These are phyloP conservation scores for Mastomys coucha DNA, from an alignment of 2,113 vertebrate species.

Conservation along the genomic window DNA sequence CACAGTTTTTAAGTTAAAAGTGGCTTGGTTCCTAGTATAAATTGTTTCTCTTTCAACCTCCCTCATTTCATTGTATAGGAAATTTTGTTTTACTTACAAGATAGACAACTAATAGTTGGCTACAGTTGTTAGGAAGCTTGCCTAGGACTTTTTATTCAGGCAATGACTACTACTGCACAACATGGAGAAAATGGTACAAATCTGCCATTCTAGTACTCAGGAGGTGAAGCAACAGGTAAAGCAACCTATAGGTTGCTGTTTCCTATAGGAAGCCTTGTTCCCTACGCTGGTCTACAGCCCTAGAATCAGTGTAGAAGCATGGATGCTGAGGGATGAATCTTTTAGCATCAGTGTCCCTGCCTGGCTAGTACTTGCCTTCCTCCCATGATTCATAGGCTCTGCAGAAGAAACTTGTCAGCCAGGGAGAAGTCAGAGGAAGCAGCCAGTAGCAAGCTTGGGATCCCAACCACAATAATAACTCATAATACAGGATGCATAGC, in stretches of 20 bases:
- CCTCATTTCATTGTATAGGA: not conserved
- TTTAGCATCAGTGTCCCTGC: not conserved
- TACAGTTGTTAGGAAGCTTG: not conserved
- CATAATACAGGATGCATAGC: not conserved
- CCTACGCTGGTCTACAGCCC: not conserved
- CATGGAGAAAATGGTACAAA: not conserved
- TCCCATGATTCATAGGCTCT: not conserved
- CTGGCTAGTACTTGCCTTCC: not conserved
- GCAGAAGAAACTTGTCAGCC: not conserved
- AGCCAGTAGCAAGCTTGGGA: not conserved
- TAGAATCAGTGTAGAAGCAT: not conserved
- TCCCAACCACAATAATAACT: not conserved
- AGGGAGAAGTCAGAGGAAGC: not conserved
- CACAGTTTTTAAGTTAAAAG: not conserved
- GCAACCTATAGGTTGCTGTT: not conserved
- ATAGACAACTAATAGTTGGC: not conserved
- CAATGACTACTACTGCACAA: not conserved
- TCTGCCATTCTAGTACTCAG: not conserved
- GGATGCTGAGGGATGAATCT: too few relatives aligned
- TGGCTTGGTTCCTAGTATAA: not conserved
- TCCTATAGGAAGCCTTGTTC: not conserved
- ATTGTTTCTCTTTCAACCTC: not conserved
- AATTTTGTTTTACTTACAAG: not conserved
- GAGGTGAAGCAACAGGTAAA: not conserved
- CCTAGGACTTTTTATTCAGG: not conserved